A percentile compares a stretch with the other conserved stretches of the same genome.
Evolutionary conservation across 2,888 invertebrate species (phyloP).

Genomic region (Agrotis ipsilon): DNA sequence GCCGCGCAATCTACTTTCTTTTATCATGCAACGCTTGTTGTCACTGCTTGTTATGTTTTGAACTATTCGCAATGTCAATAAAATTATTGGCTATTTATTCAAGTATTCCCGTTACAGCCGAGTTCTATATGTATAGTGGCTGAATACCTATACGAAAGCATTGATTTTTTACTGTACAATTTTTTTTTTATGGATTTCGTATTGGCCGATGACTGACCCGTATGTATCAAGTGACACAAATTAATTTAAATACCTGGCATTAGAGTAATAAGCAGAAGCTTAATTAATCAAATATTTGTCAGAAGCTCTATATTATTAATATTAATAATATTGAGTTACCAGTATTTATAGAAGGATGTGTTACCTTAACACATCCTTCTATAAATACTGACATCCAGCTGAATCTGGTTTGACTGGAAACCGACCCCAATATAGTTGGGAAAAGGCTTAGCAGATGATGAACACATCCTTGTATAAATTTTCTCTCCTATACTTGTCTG

Average conservation of each 20-base stretch:
- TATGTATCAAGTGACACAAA: not conserved
- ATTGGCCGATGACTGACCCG: not conserved
- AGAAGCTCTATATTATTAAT: too few relatives aligned
- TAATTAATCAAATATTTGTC: too few relatives aligned
- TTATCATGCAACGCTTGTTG: conserved; percentile 60
- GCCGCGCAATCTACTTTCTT: conserved; percentile 81
- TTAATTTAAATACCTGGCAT: not conserved
- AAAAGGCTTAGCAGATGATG: too few relatives aligned
- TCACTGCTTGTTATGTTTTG: conserved; percentile 54
- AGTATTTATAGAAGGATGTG: too few relatives aligned
- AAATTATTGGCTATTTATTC: not conserved
- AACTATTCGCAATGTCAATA: conserved; percentile 18
- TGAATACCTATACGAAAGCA: not conserved
- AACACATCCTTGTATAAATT: not conserved
- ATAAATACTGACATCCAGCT: too few relatives aligned
- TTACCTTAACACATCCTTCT: too few relatives aligned
- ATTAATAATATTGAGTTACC: too few relatives aligned
- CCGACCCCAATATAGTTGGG: too few relatives aligned
- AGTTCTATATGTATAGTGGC: not conserved
- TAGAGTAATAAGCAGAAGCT: not conserved
- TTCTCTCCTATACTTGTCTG: not conserved
- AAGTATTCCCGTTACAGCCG: not conserved
- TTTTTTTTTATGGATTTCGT: not conserved
- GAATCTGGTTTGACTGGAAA: too few relatives aligned
- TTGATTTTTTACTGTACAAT: not conserved